Evolutionary conservation across 2,888 invertebrate genomes (phyloP), one percentile per base, ranked within the genome.

Genomic region (Rhyacophila evoluta): DNA sequence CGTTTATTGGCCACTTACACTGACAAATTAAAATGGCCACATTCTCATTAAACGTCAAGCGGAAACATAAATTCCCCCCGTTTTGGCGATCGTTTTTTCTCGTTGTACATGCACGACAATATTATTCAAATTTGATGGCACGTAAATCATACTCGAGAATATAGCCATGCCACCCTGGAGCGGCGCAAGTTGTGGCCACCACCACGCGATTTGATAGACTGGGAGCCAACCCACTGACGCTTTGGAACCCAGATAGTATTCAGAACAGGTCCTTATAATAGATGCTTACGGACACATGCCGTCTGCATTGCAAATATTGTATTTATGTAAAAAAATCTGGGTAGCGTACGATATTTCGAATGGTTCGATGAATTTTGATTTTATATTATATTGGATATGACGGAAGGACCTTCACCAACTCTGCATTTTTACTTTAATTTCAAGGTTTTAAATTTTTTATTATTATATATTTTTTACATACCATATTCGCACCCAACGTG

Each of bases 211-310:
- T 77, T 67, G 36, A 77, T 77, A 55, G 55, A 55, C 55, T 55
- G 55, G 19, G 19, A 55, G 55, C 8, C 10, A 55, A 55, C 55
- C 55, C 29, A 33, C 29, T 6, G 2, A 19, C 55, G 15, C 55
- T 15, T 55, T 19, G n/a, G n/a, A n/a, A n/a, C n/a, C 19, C 55
- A 8, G 55, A 55, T 55, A 19, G 55, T 55, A 77, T 77, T 77
- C 77, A 67, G 73, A 77, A 73, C 67, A 73, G 72, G 73, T 37
- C 25, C 25, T 39, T 29, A 19, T 72, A 39, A 72, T 33, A 28
- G 77, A 25, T 69, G 68, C 12, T 77, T 68, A 69, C 67, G 71
- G 68, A 39, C 77, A 77, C 77, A 77, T 77, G 77, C 72, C 67
- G 77, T 73, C 71, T 39, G 19, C 77, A 67, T 71, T 77, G 25